These are phyloP conservation scores for Eustalomyia histrio DNA, from an alignment of 2,888 invertebrate genomes.

Conservation along the genomic window DNA sequence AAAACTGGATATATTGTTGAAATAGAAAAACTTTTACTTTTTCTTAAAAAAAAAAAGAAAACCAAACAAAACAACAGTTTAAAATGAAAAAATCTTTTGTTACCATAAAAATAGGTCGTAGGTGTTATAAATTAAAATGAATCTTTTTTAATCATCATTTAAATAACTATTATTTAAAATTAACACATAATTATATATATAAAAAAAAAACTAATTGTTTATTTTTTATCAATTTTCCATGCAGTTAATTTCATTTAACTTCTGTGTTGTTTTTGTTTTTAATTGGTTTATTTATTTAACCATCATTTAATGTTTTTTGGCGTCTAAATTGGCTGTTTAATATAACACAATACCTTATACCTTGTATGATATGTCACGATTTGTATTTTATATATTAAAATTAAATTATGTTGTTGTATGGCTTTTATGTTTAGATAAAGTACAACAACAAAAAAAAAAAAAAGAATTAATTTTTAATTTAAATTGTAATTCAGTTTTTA, in stretches of 20 bases:
- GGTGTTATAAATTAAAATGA: background rate
- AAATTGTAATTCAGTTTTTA: slow-evolving; percentile 47
- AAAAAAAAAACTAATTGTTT: no score
- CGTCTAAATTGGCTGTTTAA: slow-evolving; percentile 37
- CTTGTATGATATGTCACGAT: slow-evolving; percentile 35
- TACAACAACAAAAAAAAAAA: background rate
- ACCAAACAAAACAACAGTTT: no score
- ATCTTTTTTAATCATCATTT: background rate
- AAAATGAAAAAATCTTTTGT: background rate
- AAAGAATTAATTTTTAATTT: slow-evolving; percentile 37
- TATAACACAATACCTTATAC: slow-evolving; percentile 27
- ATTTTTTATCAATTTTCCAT: slow-evolving; percentile 37
- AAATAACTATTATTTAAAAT: slow-evolving; percentile 10
- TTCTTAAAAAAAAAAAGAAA: background rate
- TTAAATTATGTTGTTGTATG: slow-evolving; percentile 4
- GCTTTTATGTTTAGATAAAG: background rate
- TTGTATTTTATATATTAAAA: slow-evolving; percentile 23
- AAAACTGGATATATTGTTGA: background rate
- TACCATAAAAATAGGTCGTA: background rate
- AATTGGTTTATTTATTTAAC: background rate
- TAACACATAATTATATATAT: slow-evolving; percentile 27
- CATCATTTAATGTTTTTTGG: slow-evolving; percentile 29
- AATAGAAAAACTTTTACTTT: slow-evolving; percentile 34
- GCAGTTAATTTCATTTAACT: slow-evolving; percentile 46
- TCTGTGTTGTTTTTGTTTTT: background rate